Evolutionary conservation across 2,797 vertebrate genomes (phyloP).

Genomic region (Garrulus glandarius): DNA sequence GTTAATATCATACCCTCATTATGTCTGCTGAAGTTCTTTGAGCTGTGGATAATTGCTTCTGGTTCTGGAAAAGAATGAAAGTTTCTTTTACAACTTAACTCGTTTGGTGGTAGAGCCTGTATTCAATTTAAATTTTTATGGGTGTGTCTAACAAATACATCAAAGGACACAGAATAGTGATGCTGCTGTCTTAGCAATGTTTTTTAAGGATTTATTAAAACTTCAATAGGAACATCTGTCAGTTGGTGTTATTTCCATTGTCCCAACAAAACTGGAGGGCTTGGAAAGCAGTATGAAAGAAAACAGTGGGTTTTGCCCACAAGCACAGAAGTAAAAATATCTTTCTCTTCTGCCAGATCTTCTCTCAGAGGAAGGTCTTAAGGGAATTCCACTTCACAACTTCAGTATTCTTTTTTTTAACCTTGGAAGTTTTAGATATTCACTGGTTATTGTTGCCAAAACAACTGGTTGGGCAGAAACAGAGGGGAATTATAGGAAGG

Average conservation of each 20-base stretch:
- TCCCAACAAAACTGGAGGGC: neutral
- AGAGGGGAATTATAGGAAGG: neutral
- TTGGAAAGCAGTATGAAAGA: neutral
- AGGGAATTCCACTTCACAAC: neutral
- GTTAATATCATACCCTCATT: slow-evolving; percentile 28
- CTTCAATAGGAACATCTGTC: neutral
- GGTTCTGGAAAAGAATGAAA: neutral
- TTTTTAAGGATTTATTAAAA: neutral
- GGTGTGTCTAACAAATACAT: neutral
- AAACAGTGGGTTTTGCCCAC: neutral
- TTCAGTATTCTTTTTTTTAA: neutral
- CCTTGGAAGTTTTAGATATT: neutral
- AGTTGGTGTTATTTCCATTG: neutral
- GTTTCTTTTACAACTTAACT: neutral
- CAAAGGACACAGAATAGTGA: neutral
- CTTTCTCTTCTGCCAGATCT: neutral
- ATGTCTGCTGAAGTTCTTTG: slow-evolving; percentile 7
- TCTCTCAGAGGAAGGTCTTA: neutral
- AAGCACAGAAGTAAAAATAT: neutral
- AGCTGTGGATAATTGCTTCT: slow-evolving; percentile 1
- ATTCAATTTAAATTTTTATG: neutral
- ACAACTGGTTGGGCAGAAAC: neutral
- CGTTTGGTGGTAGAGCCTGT: neutral
- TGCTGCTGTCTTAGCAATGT: neutral
- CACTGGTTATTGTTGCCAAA: neutral